Base-by-base conservation (phyloP, 2,113 vertebrate genomes). In the Phyllopteryx taeniolatus region DNA sequence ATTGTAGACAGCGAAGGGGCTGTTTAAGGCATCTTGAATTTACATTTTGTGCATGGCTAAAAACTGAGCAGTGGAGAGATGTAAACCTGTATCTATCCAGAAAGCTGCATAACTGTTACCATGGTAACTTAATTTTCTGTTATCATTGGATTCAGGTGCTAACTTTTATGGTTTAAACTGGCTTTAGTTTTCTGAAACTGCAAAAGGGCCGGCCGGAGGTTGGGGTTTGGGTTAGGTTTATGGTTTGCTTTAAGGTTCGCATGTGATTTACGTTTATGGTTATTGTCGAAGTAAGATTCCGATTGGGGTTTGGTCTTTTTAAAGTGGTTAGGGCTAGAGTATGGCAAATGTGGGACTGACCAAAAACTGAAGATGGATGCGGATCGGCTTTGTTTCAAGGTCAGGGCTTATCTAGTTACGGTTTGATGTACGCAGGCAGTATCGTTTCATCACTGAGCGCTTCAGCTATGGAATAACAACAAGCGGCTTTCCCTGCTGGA, bases 361-460 rank as follows among this genome's bases (percentile, higher is more conserved):
- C 56, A 31, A 31, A 59, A 59, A 31, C 22, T 59, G 27, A 57
- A 27, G 56, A 46, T 70, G 10, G 35, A 73, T 74, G 72, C 42
- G 39, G 27, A 44, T 67, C 5, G 14, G 4, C 56, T 59, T 31
- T 79, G 35, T 44, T n/a, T 68, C 51, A 51, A 68, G 47, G 62
- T 75, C 78, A 85, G 76, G 76, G 72, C 83, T 71, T 46, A 33
- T 39, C 44, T 79, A 73, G 78, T 80, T 73, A 56, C 70, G 49
- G 67, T 70, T 59, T 66, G 63, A 80, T 74, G 70, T 73, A 44
- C 70, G 65, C 69, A 0, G 11, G 19, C 31, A 6, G 59, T 73
- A 19, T 86, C 72, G 70, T 76, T 39, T 62, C 35, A 43, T 42
- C 43, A 20, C 51, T 22, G 54, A 46, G 1, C 44, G n/a, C 33